A percentile compares a stretch with the other conserved stretches of the same genome.
Evolutionary conservation across 2,888 invertebrate species (phyloP).

Genomic region (Himalopsyche kuldschensis): DNA sequence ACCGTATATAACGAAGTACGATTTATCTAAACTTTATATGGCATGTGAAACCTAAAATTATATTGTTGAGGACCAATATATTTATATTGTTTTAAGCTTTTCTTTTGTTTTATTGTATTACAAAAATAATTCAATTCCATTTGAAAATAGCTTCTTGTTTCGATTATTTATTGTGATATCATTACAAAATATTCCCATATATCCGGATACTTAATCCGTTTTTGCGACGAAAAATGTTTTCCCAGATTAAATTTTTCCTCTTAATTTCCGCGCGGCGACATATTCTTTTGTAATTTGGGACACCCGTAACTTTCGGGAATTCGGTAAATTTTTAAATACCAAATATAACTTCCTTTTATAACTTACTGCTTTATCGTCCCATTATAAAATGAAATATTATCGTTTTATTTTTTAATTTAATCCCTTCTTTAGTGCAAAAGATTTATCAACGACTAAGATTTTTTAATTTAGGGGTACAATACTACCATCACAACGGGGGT

Average conservation of each 20-base stretch:
- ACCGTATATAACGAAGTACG: no score
- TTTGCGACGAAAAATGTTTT: not conserved
- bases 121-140: not conserved
- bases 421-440: not conserved
- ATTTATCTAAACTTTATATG: no score
- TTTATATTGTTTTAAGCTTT: not conserved
- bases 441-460: no score
- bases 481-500: no score
- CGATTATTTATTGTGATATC: not conserved
- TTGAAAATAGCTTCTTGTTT: not conserved
- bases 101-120: not conserved
- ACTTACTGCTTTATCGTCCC: not conserved
- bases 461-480: no score
- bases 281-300: not conserved
- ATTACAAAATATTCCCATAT: not conserved
- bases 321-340: not conserved
- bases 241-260: not conserved
- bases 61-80: not conserved
- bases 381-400: not conserved
- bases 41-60: no score
- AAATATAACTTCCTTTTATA: not conserved
- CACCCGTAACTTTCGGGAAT: not conserved
- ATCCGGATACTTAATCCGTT: not conserved
- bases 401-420: not conserved
- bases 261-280: not conserved